Evolutionary conservation across 2,888 invertebrate species (phyloP).

Genomic region (Poecilus cupreus): DNA sequence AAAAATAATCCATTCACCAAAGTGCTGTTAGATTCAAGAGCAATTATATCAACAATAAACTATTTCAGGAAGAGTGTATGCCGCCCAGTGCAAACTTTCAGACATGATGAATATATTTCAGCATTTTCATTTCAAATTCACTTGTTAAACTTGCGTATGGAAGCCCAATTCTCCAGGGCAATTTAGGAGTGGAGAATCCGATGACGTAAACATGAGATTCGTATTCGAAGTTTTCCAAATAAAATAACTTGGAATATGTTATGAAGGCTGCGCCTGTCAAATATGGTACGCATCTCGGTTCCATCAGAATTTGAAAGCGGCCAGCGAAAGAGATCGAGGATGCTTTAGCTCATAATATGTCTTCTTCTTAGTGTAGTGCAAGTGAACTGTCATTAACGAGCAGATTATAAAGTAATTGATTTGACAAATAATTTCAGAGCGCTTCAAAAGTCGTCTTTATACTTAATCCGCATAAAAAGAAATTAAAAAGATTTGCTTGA

Average conservation of each 20-base stretch:
- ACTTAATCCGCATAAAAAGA: too few species aligned
- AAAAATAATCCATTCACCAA: too few species aligned
- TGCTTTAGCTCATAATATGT: too few species aligned
- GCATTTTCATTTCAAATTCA: constrained; percentile 57
- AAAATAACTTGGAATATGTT: constrained; percentile 60
- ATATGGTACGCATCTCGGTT: constrained; percentile 47
- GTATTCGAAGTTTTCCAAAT: constrained; percentile 59
- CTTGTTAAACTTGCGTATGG: constrained; percentile 57
- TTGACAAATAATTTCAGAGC: too few species aligned
- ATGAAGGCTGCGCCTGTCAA: constrained; percentile 55
- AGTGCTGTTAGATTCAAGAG: too few species aligned
- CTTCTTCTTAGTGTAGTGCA: background rate
- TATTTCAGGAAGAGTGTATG: too few species aligned
- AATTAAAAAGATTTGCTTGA: too few species aligned
- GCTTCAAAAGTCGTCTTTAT: too few species aligned
- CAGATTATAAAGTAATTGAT: too few species aligned
- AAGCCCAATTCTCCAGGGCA: constrained; percentile 58
- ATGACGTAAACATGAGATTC: constrained; percentile 60
- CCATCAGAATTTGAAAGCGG: constrained; percentile 45
- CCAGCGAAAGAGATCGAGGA: too few species aligned
- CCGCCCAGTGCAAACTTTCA: constrained; percentile 4
- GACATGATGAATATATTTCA: constrained; percentile 58
- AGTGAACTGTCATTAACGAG: too few species aligned
- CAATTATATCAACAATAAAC: too few species aligned
- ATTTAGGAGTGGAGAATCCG: constrained; percentile 59